Conservation (phyloP, 2,113 vertebrate genomes). For the Mohoua ochrocephala region DNA sequence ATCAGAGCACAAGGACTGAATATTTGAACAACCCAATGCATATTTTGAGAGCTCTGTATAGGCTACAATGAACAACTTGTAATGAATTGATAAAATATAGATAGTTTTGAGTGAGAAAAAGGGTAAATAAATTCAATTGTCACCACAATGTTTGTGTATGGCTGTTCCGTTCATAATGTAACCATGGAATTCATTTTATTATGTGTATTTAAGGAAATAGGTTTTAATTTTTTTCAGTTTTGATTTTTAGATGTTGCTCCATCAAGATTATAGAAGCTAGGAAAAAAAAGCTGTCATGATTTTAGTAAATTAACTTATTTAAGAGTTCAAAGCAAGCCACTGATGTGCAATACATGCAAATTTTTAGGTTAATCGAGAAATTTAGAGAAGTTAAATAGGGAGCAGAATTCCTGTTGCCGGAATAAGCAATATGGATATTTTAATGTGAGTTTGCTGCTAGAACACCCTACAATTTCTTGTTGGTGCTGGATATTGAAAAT, state of each 20-base stretch:
- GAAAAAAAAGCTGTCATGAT: not conserved
- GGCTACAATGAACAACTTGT: not conserved
- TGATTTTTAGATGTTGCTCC: not conserved
- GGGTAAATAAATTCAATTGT: not conserved
- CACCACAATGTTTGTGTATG: not conserved
- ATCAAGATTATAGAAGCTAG: not conserved
- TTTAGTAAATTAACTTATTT: not conserved
- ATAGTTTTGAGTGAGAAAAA: not conserved
- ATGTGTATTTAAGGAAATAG: not conserved
- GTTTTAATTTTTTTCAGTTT: not conserved
- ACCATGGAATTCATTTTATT: not conserved
- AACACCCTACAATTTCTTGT: not conserved
- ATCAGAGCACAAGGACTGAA: not conserved
- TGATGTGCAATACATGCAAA: not conserved
- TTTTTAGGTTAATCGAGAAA: not conserved
- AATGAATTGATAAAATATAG: not conserved
- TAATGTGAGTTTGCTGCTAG: not conserved
- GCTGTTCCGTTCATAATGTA: not conserved
- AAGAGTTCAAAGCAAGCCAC: not conserved
- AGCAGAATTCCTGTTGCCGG: not conserved
- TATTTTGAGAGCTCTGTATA: not conserved
- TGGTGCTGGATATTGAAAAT: not conserved
- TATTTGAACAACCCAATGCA: not conserved
- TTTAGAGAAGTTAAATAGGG: not conserved
- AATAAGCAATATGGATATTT: not conserved